Conservation (phyloP, 1,140 invertebrate genomes). For the Rhyacophila brunnea region DNA sequence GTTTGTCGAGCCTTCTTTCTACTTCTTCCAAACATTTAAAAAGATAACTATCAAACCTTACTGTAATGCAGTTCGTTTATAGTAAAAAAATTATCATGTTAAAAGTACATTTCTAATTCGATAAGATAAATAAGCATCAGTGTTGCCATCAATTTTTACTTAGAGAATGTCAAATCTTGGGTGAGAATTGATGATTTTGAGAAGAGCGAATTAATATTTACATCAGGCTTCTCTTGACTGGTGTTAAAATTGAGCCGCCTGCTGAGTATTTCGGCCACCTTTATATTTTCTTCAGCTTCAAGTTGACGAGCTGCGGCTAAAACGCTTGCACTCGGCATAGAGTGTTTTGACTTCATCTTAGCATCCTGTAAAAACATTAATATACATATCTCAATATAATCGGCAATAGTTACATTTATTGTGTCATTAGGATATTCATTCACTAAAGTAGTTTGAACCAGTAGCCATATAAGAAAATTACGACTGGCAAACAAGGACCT, state of each 20-base stretch:
- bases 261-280: constrained; percentile 4
- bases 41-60: too few relatives aligned
- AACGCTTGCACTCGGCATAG: constrained; percentile 4
- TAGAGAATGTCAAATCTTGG: too few relatives aligned
- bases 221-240: background rate
- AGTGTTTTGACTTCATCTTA: background rate
- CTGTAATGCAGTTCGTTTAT: too few relatives aligned
- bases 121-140: too few relatives aligned
- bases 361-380: background rate
- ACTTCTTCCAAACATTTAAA: too few relatives aligned
- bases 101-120: too few relatives aligned
- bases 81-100: too few relatives aligned
- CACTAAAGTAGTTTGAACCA: background rate
- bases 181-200: too few relatives aligned
- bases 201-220: too few relatives aligned
- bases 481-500: background rate
- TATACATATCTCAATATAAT: background rate
- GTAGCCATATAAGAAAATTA: background rate
- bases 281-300: constrained; percentile 12
- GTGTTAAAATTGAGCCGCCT: background rate
- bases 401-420: background rate
- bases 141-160: too few relatives aligned
- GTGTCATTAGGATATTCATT: background rate
- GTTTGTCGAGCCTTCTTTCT: too few relatives aligned
- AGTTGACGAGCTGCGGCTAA: constrained; percentile 7